These are phyloP conservation scores for Allophyes oxyacanthae DNA, from an alignment of 2,888 invertebrate species.

Conservation along the genomic window DNA sequence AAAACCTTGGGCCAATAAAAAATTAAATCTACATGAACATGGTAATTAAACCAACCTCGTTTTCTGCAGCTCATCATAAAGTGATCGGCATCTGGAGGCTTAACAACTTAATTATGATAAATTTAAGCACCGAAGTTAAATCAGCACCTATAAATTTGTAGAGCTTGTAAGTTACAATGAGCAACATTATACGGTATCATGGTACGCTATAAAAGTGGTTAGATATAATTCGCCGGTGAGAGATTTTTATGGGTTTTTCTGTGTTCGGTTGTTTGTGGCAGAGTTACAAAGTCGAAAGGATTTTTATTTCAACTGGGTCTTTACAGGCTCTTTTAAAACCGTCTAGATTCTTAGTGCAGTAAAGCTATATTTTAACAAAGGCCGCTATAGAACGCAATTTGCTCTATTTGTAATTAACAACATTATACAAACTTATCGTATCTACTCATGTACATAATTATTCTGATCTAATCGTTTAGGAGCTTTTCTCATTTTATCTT, in stretches of 20 bases:
- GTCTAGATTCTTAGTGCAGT: no score
- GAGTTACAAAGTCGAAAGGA: no score
- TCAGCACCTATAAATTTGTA: constrained; percentile 40
- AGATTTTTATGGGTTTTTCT: constrained; percentile 20
- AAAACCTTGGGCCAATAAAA: background rate
- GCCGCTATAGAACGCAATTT: background rate
- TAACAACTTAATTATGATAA: constrained; percentile 47
- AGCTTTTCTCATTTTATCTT: no score
- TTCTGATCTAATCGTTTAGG: no score
- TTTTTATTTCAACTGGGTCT: no score
- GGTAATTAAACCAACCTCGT: constrained; percentile 7
- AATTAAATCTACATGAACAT: constrained; percentile 7
- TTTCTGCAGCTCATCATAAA: constrained; percentile 31
- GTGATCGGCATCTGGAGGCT: constrained; percentile 19
- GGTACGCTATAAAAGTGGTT: constrained; percentile 22
- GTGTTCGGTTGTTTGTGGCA: no score
- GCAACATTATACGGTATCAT: constrained; percentile 36
- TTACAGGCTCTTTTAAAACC: no score
- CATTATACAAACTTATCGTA: no score
- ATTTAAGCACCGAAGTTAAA: constrained; percentile 18
- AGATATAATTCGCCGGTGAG: constrained; percentile 7
- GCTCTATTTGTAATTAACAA: no score
- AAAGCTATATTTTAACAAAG: background rate
- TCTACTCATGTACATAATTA: no score
- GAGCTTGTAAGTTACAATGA: constrained; percentile 32